Evolutionary conservation across 1,140 invertebrate species (phyloP), one percentile per base, ranked within the genome.

Genomic region (Drosophila leontia): DNA sequence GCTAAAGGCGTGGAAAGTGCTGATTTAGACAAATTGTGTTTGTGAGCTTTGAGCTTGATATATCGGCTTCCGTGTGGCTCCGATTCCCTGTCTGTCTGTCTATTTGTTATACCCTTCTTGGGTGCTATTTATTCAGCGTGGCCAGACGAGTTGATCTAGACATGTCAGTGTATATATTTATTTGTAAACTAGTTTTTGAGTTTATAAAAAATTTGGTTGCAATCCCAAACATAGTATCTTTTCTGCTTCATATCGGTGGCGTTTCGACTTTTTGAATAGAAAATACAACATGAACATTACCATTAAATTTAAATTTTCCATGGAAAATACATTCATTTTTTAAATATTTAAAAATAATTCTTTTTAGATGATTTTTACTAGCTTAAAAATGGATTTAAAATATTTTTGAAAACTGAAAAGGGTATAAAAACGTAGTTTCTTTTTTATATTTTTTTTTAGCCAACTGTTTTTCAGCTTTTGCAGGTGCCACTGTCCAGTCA

Each of bases 401-500:
- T 32, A 17, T 32, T 8, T 8, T 15, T 26, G 13, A 7, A 5
- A 26, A 1, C 23, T 26, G 1, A 7, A 0, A 0, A 29, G 15
- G 47, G 15, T 11, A 50, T 50, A n/a, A 9, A 5, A n/a, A 50
- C 15, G 9, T 34, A 7, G 3, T 34, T n/a, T 51, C 7, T 41
- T 32, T 11, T 61, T 34, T 44, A 19, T 13, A 17, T 17, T 3
- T 34, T 23, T 19, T 47, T 51, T 29, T n/a, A 34, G 19, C 29
- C 61, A 59, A 23, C 29, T 42, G 53, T 13, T 50, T 56, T 29
- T 51, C 34, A 15, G 35, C 41, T 19, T 26, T 42, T 64, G 44
- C 71, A 57, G 44, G 53, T 80, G 58, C 62, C 57, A 62, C 41
- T 55, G 19, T 50, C 11, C 65, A 51, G 35, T 75, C 69, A 61